These are phyloP conservation scores for Nestor notabilis DNA, from an alignment of 2,113 vertebrate genomes.

Conservation along the genomic window DNA sequence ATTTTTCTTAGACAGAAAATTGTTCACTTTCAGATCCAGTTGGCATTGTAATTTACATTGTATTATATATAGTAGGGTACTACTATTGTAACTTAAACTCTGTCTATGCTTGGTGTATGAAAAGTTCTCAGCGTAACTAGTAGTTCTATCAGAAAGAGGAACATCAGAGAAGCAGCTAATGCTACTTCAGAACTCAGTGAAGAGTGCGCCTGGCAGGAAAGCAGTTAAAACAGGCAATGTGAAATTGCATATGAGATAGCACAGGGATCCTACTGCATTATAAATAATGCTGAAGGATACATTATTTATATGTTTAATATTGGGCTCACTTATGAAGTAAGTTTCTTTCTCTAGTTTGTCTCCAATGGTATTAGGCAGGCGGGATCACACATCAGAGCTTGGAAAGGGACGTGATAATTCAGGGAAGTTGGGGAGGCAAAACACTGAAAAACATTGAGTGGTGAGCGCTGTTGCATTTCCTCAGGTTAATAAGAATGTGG, in stretches of 20 bases:
- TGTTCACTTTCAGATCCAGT: not conserved
- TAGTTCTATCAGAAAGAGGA: not conserved
- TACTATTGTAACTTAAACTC: not conserved
- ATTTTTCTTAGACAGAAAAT: not conserved
- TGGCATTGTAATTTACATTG: not conserved
- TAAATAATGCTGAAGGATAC: slow-evolving; percentile 79
- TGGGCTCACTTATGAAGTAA: slow-evolving; percentile 73
- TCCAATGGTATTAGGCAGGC: not conserved
- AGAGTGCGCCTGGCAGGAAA: slow-evolving; percentile 37
- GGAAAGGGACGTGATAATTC: not conserved
- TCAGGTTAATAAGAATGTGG: not conserved
- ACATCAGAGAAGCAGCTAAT: not conserved
- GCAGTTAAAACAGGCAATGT: slow-evolving; percentile 64
- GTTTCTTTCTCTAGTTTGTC: slow-evolving; percentile 41
- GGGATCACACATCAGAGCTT: not conserved
- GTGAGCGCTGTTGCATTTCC: not conserved
- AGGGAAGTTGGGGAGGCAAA: not conserved
- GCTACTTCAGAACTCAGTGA: not conserved
- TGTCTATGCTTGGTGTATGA: not conserved
- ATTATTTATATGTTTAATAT: slow-evolving; percentile 85
- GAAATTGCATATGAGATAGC: slow-evolving; percentile 72
- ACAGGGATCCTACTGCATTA: slow-evolving; percentile 76
- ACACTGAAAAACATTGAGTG: not conserved
- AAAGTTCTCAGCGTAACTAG: not conserved
- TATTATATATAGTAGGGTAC: not conserved